Conservation (phyloP, 2,113 vertebrate species). For the Bungarus multicinctus region DNA sequence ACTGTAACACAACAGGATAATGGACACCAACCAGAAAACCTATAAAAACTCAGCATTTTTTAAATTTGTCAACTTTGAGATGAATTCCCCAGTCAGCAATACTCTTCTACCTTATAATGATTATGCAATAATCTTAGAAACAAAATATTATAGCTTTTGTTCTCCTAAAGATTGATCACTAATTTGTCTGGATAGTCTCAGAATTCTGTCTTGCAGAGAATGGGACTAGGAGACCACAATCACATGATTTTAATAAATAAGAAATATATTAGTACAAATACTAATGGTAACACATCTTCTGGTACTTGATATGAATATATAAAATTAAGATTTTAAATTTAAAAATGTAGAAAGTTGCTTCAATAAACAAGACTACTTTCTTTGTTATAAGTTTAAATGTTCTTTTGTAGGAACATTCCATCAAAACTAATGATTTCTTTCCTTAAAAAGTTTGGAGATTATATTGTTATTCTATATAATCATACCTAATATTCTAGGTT, state of each 20-base stretch:
- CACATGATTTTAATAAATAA: not conserved
- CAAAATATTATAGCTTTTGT: not conserved
- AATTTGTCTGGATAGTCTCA: not conserved
- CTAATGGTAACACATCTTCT: not conserved
- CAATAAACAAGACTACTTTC: not conserved
- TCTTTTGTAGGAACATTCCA: not conserved
- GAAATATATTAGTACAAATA: not conserved
- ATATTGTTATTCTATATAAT: not conserved
- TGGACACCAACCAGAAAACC: not conserved
- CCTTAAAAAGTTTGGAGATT: not conserved
- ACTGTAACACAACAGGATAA: not conserved
- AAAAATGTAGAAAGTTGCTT: not conserved
- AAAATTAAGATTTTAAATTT: not conserved
- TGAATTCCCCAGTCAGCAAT: not conserved
- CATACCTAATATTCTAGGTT: not conserved
- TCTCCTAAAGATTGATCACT: not conserved
- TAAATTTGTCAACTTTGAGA: not conserved
- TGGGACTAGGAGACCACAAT: not conserved
- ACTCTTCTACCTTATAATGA: not conserved
- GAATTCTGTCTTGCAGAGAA: not conserved
- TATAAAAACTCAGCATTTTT: not conserved
- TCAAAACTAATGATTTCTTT: not conserved
- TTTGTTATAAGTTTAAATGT: not conserved
- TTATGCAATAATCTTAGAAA: not conserved
- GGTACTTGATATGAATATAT: not conserved